Evolutionary conservation across 2,888 invertebrate species (phyloP).

Genomic region (Acholoe squamosa): DNA sequence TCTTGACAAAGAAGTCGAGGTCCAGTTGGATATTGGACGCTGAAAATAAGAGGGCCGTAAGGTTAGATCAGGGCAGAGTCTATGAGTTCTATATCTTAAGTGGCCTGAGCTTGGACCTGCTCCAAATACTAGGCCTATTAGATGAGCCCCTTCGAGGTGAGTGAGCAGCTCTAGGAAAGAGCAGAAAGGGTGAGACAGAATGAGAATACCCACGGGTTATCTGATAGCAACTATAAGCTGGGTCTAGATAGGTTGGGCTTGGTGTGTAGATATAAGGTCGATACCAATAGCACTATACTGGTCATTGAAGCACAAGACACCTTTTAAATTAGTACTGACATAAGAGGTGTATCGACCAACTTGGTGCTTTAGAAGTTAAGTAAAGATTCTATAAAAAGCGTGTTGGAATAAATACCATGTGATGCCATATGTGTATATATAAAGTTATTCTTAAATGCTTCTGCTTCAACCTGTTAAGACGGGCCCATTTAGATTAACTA

Average conservation of each 20-base stretch:
- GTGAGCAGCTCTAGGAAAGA: background rate
- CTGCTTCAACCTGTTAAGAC: no score
- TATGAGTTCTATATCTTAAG: no score
- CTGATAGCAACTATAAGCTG: background rate
- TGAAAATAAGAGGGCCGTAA: conserved; percentile 58
- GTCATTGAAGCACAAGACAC: background rate
- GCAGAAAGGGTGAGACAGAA: background rate
- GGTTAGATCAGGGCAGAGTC: background rate
- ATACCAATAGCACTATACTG: background rate
- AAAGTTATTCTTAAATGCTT: no score
- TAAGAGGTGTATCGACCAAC: background rate
- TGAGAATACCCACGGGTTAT: background rate
- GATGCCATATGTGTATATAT: background rate
- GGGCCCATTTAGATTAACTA: no score
- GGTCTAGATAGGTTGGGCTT: background rate
- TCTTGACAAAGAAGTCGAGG: conserved; percentile 76
- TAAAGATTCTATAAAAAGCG: background rate
- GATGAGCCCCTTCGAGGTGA: no score
- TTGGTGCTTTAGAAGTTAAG: background rate
- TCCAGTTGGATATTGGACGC: conserved; percentile 72
- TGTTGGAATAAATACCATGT: background rate
- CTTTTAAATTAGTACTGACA: background rate
- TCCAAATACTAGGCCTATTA: no score
- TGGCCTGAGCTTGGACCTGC: no score
- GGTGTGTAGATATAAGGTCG: background rate